Evolutionary conservation across 1,140 invertebrate genomes (phyloP).

Genomic region (Eurytemora carolleeae): DNA sequence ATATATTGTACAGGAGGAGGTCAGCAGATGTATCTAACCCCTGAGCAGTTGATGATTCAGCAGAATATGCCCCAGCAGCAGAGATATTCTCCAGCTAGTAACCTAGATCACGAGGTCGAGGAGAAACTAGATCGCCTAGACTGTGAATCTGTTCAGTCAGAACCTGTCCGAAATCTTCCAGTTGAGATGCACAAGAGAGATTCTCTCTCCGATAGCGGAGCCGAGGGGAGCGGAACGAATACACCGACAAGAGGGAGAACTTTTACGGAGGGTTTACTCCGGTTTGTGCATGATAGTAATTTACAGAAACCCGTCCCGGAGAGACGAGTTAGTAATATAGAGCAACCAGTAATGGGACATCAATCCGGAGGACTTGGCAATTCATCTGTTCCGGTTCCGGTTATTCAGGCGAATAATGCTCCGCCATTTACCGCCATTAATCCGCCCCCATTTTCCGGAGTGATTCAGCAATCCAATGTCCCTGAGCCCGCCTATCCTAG

Average conservation of each 20-base stretch:
- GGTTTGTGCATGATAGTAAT: not conserved
- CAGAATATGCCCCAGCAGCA: too few relatives aligned
- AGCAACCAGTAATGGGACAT: not conserved
- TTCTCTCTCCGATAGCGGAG: not conserved
- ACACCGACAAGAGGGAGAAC: not conserved
- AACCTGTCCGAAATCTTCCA: not conserved
- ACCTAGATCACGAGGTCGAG: too few relatives aligned
- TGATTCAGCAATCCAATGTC: not conserved
- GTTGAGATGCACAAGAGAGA: not conserved
- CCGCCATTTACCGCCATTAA: not conserved
- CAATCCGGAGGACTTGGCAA: not conserved
- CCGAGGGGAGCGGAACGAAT: not conserved
- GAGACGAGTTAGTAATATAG: not conserved
- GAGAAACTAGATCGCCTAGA: too few relatives aligned
- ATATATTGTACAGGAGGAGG: too few relatives aligned
- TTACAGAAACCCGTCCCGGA: not conserved
- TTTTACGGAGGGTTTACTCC: not conserved
- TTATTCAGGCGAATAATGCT: not conserved
- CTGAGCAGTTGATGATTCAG: too few relatives aligned
- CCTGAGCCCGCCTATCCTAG: not conserved
- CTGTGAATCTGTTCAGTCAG: not conserved
- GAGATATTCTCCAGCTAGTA: too few relatives aligned
- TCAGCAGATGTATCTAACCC: too few relatives aligned
- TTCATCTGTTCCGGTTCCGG: not conserved
- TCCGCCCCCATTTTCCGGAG: not conserved